phyloP scores from a whole-genome alignment of 2,888 invertebrate species.

The Chrysotoxum bicinctum region DNA sequence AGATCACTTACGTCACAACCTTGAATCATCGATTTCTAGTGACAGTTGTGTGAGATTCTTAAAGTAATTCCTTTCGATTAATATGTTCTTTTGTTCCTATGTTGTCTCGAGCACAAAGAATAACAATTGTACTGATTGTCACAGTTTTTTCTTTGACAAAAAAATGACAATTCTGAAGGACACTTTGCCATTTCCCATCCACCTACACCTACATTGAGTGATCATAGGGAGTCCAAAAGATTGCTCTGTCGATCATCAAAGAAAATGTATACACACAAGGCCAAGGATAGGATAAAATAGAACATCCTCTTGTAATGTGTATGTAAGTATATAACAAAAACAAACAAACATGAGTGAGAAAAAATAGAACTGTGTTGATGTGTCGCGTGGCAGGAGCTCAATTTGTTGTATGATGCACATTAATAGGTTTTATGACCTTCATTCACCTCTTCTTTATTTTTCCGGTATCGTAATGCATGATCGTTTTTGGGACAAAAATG shows the following conservation, averaged over 20 bases:
- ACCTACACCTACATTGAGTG: conserved; percentile 12
- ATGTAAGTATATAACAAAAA: not conserved
- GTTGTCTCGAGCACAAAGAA: not conserved
- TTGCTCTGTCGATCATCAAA: not conserved
- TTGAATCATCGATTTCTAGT: conserved; percentile 25
- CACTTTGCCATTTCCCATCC: conserved; percentile 5
- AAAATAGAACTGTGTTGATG: conserved; percentile 31
- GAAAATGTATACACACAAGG: conserved; percentile 21
- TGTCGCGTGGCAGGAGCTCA: conserved; percentile 65
- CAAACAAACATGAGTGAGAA: conserved; percentile 7
- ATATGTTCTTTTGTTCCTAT: conserved; percentile 13
- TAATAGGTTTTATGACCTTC: conserved; percentile 38
- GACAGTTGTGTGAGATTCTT: not conserved
- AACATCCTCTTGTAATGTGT: conserved; percentile 13
- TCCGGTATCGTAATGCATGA: conserved; percentile 30
- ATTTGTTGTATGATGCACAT: conserved; percentile 30
- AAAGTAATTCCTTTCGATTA: conserved; percentile 13
- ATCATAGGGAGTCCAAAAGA: conserved; percentile 7
- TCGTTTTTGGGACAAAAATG: conserved; percentile 59
- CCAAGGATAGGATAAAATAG: not conserved
- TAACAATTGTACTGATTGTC: conserved; percentile 2
- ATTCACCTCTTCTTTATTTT: conserved; percentile 36
- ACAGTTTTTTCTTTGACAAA: not conserved
- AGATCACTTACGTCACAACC: conserved; percentile 16
- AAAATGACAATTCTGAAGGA: conserved; percentile 22